A percentile compares a stretch with the other conserved stretches of the same genome.
These are phyloP conservation scores for Lysandra coridon DNA, from an alignment of 2,888 invertebrate genomes.

Conservation along the genomic window DNA sequence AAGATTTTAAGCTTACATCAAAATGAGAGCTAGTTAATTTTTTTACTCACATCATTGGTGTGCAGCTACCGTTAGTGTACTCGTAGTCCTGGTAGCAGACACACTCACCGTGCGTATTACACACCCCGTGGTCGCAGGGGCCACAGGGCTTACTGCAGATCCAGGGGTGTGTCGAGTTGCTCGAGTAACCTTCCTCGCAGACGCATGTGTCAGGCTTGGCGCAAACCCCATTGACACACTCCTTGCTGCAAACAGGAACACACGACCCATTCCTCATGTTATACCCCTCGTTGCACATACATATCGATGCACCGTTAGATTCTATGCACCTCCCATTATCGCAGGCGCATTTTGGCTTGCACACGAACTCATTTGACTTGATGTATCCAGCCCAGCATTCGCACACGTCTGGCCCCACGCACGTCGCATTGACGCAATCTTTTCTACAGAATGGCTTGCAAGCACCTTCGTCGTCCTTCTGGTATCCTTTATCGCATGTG, in stretches of 20 bases:
- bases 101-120: constrained; percentile 50
- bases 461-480: constrained; percentile 33
- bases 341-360: constrained; percentile 51
- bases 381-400: constrained; percentile 47
- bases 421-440: constrained; percentile 49
- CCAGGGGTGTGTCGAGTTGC: constrained; percentile 40
- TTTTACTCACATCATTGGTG: constrained; percentile 50
- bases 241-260: constrained; percentile 53
- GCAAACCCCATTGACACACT: constrained; percentile 56
- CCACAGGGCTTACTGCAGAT: constrained; percentile 52
- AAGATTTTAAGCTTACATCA: background rate
- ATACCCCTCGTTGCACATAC: constrained; percentile 41
- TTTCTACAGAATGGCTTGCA: constrained; percentile 47
- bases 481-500: constrained; percentile 44
- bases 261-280: constrained; percentile 45
- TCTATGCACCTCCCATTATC: constrained; percentile 39
- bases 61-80: constrained; percentile 48
- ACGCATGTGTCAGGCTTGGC: constrained; percentile 55
- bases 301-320: constrained; percentile 32
- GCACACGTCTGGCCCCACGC: constrained; percentile 49
- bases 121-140: constrained; percentile 51
- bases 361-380: constrained; percentile 45
- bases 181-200: constrained; percentile 51
- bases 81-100: constrained; percentile 48
- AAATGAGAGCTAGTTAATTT: background rate